Evolutionary conservation across 2,113 vertebrate genomes (phyloP), one percentile per base, ranked within the genome.

Genomic region (Scomber colias): DNA sequence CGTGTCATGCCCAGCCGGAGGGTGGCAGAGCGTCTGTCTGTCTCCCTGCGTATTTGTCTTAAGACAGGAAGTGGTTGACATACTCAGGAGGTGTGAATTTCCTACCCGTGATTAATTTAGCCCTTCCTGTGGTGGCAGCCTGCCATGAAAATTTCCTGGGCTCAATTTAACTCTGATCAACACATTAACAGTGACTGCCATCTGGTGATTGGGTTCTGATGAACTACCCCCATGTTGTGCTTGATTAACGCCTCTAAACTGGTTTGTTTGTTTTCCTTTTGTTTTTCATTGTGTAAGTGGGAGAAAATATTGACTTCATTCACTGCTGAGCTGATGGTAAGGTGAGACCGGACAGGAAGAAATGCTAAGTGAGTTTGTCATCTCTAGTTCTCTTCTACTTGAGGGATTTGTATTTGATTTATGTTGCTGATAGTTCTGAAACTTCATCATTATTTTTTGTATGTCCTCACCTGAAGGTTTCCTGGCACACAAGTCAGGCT

Each of bases 41-140:
- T 89, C 88, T 90, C 82, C 72, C 16, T 66, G 64, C 0, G 49
- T 92, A 73, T 89, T 72, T 85, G 71, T 92, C 76, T 83, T 61
- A 81, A 83, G 83, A 88, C 83, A 83, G 85, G 84, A 90, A 85
- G 87, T 75, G 77, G 74, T 59, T 87, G 88, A 90, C 86, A 85
- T 71, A 67, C 72, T 86, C 83, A 50, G 84, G 81, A 91, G 87
- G 90, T 94, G 93, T 88, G 90, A 94, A 85, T 88, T 82, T 85
- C 75, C 83, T 78, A 30, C 65, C 61, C 49, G 24, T 75, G 89
- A 90, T 89, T 88, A 88, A 91, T 89, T 77, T 63, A 79, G 81
- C 62, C 48, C 48, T 77, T 89, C 76, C 71, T 77, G 75, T 75
- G 57, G 86, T 66, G 50, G 83, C 75, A 73, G 69, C 61, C 64